Evolutionary conservation across 2,888 invertebrate genomes (phyloP), one percentile per base, ranked within the genome.

Genomic region (Dastarcus helophoroides): DNA sequence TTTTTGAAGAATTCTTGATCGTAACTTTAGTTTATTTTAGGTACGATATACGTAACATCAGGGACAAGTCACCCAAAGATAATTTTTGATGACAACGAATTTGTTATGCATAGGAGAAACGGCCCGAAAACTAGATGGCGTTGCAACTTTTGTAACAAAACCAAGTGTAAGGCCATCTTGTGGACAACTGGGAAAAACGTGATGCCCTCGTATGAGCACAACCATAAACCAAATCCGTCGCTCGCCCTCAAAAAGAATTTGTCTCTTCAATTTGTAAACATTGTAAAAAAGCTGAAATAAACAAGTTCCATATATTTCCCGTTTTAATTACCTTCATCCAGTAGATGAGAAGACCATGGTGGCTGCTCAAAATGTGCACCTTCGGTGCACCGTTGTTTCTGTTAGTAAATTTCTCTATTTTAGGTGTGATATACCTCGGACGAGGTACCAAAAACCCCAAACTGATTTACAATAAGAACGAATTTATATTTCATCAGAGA

Each of bases 361-460:
- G n/a, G n/a, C n/a, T n/a, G n/a, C n/a, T n/a, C n/a, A n/a, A n/a
- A n/a, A n/a, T n/a, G n/a, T n/a, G n/a, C n/a, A n/a, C n/a, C n/a
- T n/a, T n/a, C n/a, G n/a, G n/a, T n/a, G n/a, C n/a, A n/a, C n/a
- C n/a, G n/a, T n/a, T n/a, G n/a, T n/a, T n/a, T n/a, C n/a, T n/a
- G n/a, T n/a, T n/a, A n/a, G n/a, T n/a, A n/a, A 23, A 23, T 23
- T 8, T 37, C 22, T 16, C 22, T 27, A 25, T 44, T 48, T 38
- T 30, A 46, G 46, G 39, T 19, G 25, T 34, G 7, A 37, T 46
- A 3, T 40, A 33, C 29, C 29, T 32, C n/a, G 32, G 40, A 4
- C 35, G 38, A 12, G 47, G 46, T 5, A 34, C 26, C n/a, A 47
- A 46, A 17, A 9, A 32, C 10, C 35, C 35, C 6, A 32, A 32